Conservation (phyloP, 1,140 invertebrate species). For the Dendrolimus kikuchii region DNA sequence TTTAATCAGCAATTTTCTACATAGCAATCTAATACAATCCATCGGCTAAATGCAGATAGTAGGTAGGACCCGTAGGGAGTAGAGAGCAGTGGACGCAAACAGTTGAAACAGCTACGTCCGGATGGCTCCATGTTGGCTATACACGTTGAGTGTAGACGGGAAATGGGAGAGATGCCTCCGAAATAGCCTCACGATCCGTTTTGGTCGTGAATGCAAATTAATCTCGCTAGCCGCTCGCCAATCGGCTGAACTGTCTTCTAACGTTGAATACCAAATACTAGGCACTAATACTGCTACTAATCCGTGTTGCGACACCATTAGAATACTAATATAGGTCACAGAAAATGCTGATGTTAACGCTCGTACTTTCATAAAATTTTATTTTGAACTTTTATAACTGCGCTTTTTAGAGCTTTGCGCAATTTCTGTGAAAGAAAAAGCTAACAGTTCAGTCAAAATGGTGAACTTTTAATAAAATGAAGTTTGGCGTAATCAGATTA, state of each 20-base stretch:
- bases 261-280: constrained; percentile 25
- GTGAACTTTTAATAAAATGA: too few relatives aligned
- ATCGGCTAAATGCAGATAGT: too few relatives aligned
- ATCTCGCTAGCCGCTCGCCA: constrained; percentile 32
- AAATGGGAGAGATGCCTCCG: constrained; percentile 46
- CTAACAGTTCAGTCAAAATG: too few relatives aligned
- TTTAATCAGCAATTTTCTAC: too few relatives aligned
- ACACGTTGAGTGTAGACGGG: constrained; percentile 35
- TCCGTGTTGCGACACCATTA: constrained; percentile 6
- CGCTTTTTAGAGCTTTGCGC: too few relatives aligned
- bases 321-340: constrained; percentile 13
- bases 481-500: too few relatives aligned
- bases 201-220: constrained; percentile 61
- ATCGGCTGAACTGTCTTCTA: constrained; percentile 28
- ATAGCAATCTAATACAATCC: too few relatives aligned
- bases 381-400: too few relatives aligned
- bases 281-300: constrained; percentile 16
- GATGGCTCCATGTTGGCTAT: constrained; percentile 3
- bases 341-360: not conserved
- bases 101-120: constrained; percentile 6
- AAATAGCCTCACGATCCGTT: constrained; percentile 59
- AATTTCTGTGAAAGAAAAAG: too few relatives aligned
- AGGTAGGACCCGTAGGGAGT: not conserved
- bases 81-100: constrained; percentile 4
- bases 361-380: not conserved